Evolutionary conservation across 2,888 invertebrate species (phyloP).

Genomic region (Choristoneura rosaceana): DNA sequence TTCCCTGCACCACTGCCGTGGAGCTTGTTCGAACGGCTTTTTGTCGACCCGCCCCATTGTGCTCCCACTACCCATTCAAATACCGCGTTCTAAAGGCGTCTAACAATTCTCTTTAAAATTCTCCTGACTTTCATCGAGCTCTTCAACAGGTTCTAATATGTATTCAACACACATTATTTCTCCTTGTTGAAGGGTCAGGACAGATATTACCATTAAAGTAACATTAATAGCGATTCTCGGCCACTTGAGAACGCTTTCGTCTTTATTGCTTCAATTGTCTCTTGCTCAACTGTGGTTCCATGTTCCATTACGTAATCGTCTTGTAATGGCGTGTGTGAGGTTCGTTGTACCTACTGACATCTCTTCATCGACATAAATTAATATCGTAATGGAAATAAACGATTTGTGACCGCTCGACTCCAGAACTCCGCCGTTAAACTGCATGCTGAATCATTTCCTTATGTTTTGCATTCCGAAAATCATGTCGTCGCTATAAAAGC

Average conservation of each 20-base stretch:
- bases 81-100: constrained; percentile 64
- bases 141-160: constrained; percentile 19
- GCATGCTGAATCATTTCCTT: constrained; percentile 27
- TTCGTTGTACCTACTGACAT: constrained; percentile 66
- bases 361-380: constrained; percentile 27
- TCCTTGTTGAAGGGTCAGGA: constrained; percentile 17
- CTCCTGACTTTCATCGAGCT: constrained; percentile 49
- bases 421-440: constrained; percentile 27
- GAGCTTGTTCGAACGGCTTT: constrained; percentile 69
- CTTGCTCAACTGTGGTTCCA: constrained; percentile 70
- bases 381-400: constrained; percentile 27
- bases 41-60: constrained; percentile 76
- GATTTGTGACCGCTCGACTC: constrained; percentile 14
- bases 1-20: constrained; percentile 66
- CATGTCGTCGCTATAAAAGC: constrained; percentile 33
- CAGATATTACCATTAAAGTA: constrained; percentile 61
- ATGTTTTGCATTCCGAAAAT: constrained; percentile 35
- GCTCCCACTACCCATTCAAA: constrained; percentile 66
- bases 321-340: constrained; percentile 67
- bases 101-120: constrained; percentile 52
- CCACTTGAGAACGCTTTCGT: constrained; percentile 73
- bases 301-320: constrained; percentile 71
- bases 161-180: constrained; percentile 24
- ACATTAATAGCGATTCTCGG: constrained; percentile 70
- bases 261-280: constrained; percentile 80